Conservation (phyloP, 2,797 vertebrate species). For the Thalassophryne amazonica region DNA sequence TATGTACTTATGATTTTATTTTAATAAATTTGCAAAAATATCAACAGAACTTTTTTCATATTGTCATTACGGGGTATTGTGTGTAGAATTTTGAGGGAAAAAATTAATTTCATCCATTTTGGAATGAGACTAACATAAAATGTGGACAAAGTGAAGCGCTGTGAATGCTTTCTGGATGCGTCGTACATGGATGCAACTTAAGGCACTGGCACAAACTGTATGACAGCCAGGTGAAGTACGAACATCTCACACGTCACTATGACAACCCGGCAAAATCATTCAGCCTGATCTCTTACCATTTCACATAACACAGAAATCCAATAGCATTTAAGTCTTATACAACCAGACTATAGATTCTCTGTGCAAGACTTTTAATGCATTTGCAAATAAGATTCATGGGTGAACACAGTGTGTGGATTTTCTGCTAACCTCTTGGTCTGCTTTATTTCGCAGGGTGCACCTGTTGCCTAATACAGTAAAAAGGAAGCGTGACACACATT, state of each 20-base stretch:
- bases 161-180: too few relatives aligned
- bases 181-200: conserved; percentile 59
- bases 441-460: conserved; percentile 18
- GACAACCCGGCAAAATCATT: conserved; percentile 81
- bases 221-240: conserved; percentile 72
- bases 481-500: too few relatives aligned
- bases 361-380: conserved; percentile 59
- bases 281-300: conserved; percentile 79
- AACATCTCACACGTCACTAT: conserved; percentile 81
- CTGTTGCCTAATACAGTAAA: not conserved
- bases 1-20: too few relatives aligned
- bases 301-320: conserved; percentile 75
- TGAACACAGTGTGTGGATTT: conserved; percentile 23
- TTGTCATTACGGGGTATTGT: too few relatives aligned
- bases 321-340: conserved; percentile 76
- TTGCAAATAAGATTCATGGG: conserved; percentile 52
- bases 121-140: too few relatives aligned
- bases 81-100: too few relatives aligned
- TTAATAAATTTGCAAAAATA: too few relatives aligned
- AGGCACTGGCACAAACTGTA: conserved; percentile 61
- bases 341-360: conserved; percentile 61
- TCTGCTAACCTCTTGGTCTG: conserved; percentile 1
- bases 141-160: too few relatives aligned
- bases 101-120: too few relatives aligned
- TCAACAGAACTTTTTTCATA: too few relatives aligned